phyloP scores from a whole-genome alignment of 2,888 invertebrate species.

The Pecten maximus region DNA sequence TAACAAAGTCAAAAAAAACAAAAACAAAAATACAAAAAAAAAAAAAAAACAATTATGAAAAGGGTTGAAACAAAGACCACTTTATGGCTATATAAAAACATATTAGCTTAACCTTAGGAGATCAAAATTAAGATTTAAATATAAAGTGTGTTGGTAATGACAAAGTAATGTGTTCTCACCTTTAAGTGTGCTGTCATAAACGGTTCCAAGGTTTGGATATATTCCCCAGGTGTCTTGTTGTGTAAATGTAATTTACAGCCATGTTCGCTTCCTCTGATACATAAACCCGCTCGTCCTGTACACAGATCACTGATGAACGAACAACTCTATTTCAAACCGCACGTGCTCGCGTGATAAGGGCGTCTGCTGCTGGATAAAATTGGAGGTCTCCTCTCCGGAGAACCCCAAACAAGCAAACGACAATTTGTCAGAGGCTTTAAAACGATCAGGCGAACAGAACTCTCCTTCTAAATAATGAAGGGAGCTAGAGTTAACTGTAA shows the following conservation, averaged over 20 bases:
- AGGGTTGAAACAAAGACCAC: no score
- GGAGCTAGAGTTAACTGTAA: background rate
- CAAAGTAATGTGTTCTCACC: background rate
- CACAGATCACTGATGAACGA: constrained; percentile 6
- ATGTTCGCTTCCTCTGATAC: background rate
- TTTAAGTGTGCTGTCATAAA: background rate
- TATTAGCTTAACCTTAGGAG: no score
- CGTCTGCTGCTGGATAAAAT: constrained; percentile 3
- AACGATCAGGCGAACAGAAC: background rate
- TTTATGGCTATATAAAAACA: no score
- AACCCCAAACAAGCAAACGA: constrained; percentile 20
- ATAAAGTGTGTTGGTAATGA: background rate
- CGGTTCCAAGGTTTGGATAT: background rate
- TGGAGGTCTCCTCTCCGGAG: background rate
- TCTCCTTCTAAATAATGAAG: background rate
- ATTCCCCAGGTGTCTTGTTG: background rate
- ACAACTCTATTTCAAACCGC: constrained; percentile 11
- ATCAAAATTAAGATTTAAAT: no score
- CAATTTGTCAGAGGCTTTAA: constrained; percentile 17
- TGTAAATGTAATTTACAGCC: background rate
- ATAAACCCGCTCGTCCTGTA: background rate
- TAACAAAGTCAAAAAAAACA: no score
- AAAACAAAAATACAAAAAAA: no score
- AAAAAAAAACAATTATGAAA: no score
- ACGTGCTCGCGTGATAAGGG: background rate